Evolutionary conservation across 2,113 vertebrate species (phyloP).

Genomic region (Salminus brasiliensis): DNA sequence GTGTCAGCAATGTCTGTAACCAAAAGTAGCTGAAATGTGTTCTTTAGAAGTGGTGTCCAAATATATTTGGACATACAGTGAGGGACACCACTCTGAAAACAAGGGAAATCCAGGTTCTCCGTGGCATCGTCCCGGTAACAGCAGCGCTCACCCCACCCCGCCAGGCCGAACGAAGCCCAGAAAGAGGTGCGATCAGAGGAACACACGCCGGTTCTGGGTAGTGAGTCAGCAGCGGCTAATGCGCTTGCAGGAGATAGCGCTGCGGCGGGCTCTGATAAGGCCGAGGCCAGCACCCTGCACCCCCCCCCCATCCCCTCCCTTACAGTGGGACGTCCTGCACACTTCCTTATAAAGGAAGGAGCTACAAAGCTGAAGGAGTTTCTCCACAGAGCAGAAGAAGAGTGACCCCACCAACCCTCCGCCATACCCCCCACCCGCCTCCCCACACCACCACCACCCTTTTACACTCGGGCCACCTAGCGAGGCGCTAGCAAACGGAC

Average conservation of each 20-base stretch:
- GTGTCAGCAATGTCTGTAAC: no score
- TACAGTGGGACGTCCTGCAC: slow-evolving; percentile 30
- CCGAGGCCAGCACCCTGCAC: background rate
- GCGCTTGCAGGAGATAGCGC: slow-evolving; percentile 29
- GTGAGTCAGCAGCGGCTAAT: slow-evolving; percentile 33
- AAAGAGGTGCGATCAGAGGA: background rate
- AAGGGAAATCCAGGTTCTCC: no score
- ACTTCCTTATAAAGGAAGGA: slow-evolving; percentile 61
- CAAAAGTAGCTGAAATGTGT: no score
- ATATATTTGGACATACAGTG: no score
- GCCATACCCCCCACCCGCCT: no score
- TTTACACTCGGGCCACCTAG: slow-evolving; percentile 50
- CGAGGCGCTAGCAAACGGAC: slow-evolving; percentile 47
- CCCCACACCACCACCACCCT: no score
- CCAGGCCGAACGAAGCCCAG: background rate
- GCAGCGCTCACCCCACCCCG: no score
- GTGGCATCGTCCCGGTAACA: no score
- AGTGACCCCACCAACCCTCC: slow-evolving; percentile 25
- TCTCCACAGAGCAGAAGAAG: slow-evolving; percentile 33
- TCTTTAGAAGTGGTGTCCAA: no score
- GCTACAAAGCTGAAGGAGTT: slow-evolving; percentile 44
- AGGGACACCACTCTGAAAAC: no score
- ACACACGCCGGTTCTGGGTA: slow-evolving; percentile 25
- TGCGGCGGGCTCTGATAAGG: slow-evolving; percentile 22
- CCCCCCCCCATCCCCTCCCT: slow-evolving; percentile 2